A percentile compares a stretch with the other conserved stretches of the same genome.
Evolutionary conservation across 2,797 vertebrate species (phyloP).

Genomic region (Nannoperca obscura): DNA sequence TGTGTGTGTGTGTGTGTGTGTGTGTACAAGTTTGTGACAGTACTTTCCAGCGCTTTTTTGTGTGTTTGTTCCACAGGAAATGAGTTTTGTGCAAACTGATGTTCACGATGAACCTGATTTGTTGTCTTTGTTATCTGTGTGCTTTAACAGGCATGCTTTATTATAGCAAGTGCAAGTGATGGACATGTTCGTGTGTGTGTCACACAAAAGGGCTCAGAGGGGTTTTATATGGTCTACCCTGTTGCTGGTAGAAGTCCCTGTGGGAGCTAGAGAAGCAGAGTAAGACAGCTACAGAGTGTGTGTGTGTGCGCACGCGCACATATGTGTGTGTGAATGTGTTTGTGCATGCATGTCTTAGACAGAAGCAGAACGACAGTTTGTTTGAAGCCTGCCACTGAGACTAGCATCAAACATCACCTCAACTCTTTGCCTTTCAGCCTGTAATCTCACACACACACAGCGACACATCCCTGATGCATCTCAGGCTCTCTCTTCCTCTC

Average conservation of each 20-base stretch:
- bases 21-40: constrained; percentile 2
- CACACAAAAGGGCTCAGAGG: constrained; percentile 1
- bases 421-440: constrained; percentile 60
- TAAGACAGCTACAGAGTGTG: constrained; percentile 10
- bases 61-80: constrained; percentile 36
- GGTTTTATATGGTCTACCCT: constrained; percentile 21
- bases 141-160: neutral
- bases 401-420: constrained; percentile 66
- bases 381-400: constrained; percentile 70
- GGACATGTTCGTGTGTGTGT: constrained; percentile 1
- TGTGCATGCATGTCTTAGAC: constrained; percentile 15
- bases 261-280: constrained; percentile 33
- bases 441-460: constrained; percentile 26
- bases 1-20: neutral
- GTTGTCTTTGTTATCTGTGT: constrained; percentile 22
- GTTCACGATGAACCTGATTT: constrained; percentile 20
- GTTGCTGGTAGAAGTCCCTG: constrained; percentile 31
- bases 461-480: constrained; percentile 19
- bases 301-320: constrained; percentile 19
- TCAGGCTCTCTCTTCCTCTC: constrained; percentile 36
- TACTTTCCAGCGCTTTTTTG: constrained; percentile 2
- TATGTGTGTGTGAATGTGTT: constrained; percentile 14
- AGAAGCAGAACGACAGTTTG: constrained; percentile 61
- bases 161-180: neutral
- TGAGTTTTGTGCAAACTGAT: constrained; percentile 17